Evolutionary conservation across 2,113 vertebrate genomes (phyloP).

Genomic region (Melanotaenia duboulayi): DNA sequence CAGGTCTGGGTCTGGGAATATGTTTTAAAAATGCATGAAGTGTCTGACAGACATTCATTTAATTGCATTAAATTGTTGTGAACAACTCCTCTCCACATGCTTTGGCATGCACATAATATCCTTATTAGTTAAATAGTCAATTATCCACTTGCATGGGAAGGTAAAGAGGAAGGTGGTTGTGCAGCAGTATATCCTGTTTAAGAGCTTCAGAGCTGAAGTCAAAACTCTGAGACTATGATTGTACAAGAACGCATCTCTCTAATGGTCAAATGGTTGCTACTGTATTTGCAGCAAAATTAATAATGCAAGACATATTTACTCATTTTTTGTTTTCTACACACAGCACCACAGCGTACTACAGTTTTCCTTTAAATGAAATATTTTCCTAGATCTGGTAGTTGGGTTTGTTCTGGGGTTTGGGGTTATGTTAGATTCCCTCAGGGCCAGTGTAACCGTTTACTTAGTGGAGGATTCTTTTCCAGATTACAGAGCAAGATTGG

Average conservation of each 20-base stretch:
- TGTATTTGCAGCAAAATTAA: conserved; percentile 35
- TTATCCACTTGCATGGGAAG: conserved; percentile 23
- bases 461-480: conserved; percentile 33
- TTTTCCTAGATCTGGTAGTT: conserved; percentile 40
- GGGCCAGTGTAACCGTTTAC: conserved; percentile 49
- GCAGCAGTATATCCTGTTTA: conserved; percentile 26
- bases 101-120: not conserved
- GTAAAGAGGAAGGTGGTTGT: conserved; percentile 19
- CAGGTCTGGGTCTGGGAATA: not conserved
- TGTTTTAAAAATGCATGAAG: not conserved
- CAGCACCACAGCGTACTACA: not conserved
- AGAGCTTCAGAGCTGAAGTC: conserved; percentile 19
- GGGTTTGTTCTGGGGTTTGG: conserved; percentile 56
- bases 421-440: conserved; percentile 42
- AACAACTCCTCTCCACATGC: conserved; percentile 15
- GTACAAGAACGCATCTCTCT: conserved; percentile 59
- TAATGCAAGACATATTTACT: conserved; percentile 41
- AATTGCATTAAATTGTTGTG: conserved; percentile 14
- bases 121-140: conserved; percentile 36
- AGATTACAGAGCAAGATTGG: conserved; percentile 25
- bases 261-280: not conserved
- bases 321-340: not conserved
- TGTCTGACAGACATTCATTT: conserved; percentile 21
- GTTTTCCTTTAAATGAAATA: not conserved
- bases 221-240: conserved; percentile 45